Conservation (phyloP, 2,888 invertebrate genomes). For the Ophioninae sp. region DNA sequence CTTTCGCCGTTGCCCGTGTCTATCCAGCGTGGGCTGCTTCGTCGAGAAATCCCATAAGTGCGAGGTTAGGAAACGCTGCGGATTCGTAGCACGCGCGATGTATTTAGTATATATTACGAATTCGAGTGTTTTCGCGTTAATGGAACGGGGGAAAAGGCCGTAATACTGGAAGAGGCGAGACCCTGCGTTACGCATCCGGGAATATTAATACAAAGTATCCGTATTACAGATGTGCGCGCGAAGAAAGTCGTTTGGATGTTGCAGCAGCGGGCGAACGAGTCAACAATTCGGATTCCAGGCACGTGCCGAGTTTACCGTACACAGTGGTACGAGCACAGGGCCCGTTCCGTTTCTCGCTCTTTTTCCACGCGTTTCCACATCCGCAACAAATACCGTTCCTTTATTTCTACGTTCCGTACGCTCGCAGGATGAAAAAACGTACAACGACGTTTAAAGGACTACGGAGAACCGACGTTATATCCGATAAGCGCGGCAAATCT, state of each 20-base stretch:
- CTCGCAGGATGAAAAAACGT: too few species aligned
- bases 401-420: too few species aligned
- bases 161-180: slow-evolving; percentile 3
- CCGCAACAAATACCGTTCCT: background rate
- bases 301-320: slow-evolving; percentile 54
- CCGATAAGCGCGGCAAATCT: too few species aligned
- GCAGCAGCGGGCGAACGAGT: slow-evolving; percentile 42
- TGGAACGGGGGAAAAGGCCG: background rate
- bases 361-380: slow-evolving; percentile 22
- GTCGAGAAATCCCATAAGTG: too few species aligned
- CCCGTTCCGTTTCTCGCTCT: slow-evolving; percentile 8
- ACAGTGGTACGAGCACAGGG: background rate
- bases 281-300: slow-evolving; percentile 54
- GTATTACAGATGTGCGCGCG: slow-evolving; percentile 24
- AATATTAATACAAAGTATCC: background rate
- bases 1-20: too few species aligned
- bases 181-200: slow-evolving; percentile 43
- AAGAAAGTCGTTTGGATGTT: slow-evolving; percentile 60
- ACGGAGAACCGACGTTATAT: too few species aligned
- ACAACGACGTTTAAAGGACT: too few species aligned
- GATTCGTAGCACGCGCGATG: too few species aligned
- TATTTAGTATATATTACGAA: background rate
- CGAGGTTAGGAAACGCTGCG: too few species aligned
- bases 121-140: background rate
- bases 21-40: too few species aligned